These are phyloP conservation scores for Manacus vitellinus DNA, from an alignment of 2,113 vertebrate genomes.

Conservation along the genomic window DNA sequence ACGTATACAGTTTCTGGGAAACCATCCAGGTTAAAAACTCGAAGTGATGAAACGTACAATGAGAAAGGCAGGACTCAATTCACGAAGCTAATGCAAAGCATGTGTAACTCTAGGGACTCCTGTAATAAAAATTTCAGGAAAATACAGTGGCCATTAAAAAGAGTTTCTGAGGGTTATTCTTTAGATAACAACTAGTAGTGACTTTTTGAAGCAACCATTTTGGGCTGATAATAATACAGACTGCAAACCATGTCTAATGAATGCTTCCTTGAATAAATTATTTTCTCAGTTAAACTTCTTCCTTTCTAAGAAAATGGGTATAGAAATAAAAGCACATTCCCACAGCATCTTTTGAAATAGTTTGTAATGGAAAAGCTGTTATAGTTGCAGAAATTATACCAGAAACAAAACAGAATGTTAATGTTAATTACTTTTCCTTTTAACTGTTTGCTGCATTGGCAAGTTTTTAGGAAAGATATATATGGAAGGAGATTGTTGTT, in stretches of 20 bases:
- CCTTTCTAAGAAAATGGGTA: neutral
- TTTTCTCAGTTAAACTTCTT: slow-evolving; percentile 25
- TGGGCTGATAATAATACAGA: neutral
- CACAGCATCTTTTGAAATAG: neutral
- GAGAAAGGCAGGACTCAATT: neutral
- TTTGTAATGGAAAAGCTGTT: neutral
- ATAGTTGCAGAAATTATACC: slow-evolving; percentile 34
- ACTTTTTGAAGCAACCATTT: neutral
- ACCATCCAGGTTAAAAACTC: slow-evolving; percentile 37
- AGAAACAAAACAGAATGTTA: neutral
- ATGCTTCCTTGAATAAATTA: slow-evolving; percentile 39
- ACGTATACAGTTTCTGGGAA: slow-evolving; percentile 37
- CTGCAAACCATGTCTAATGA: neutral
- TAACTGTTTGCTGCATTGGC: neutral
- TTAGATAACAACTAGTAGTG: slow-evolving; percentile 18
- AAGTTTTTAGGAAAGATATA: neutral
- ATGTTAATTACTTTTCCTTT: slow-evolving; percentile 12
- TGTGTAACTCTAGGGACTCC: neutral
- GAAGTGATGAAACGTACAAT: slow-evolving; percentile 43
- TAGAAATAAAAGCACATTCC: neutral
- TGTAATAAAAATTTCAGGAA: slow-evolving; percentile 12
- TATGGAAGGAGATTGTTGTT: neutral
- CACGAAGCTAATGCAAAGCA: slow-evolving; percentile 28
- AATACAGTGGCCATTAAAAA: neutral
- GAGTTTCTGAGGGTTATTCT: slow-evolving; percentile 1